These are phyloP conservation scores for Melieria omissa DNA, from an alignment of 2,888 invertebrate species.

Conservation along the genomic window DNA sequence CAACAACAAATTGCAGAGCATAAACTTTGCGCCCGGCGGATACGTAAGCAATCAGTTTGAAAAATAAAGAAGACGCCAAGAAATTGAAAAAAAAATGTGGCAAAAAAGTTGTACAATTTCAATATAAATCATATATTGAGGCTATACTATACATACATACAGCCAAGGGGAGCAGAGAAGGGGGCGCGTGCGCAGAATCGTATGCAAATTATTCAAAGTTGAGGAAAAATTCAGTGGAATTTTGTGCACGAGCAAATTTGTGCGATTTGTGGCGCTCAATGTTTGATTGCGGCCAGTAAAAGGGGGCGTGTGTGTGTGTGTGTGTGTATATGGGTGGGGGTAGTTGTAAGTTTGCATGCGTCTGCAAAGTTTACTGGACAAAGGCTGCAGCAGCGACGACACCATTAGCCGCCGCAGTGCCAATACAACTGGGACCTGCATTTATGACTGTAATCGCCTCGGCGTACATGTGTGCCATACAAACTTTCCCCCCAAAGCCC, in stretches of 20 bases:
- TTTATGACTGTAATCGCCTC: conserved; percentile 40
- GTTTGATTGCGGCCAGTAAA: background rate
- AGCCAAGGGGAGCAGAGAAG: background rate
- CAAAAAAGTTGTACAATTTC: conserved; percentile 8
- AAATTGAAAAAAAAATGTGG: conserved; percentile 21
- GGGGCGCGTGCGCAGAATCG: background rate
- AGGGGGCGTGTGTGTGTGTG: background rate
- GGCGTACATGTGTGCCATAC: conserved; percentile 45
- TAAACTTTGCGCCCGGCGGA: conserved; percentile 20
- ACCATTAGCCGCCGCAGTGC: too few relatives aligned
- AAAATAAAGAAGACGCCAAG: background rate
- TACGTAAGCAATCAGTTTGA: conserved; percentile 28
- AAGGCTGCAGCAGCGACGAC: background rate
- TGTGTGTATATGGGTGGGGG: background rate
- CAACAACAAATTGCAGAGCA: background rate
- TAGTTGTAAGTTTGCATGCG: conserved; percentile 38
- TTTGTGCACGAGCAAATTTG: background rate
- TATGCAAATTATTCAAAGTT: background rate
- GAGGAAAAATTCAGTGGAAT: background rate
- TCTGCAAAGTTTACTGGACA: conserved; percentile 56
- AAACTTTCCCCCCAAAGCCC: background rate
- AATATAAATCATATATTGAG: conserved; percentile 20
- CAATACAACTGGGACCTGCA: conserved; percentile 54
- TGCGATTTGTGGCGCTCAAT: too few relatives aligned
- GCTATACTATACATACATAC: background rate